Evolutionary conservation across 2,888 invertebrate genomes (phyloP).

Genomic region (Chymomyza amoena): DNA sequence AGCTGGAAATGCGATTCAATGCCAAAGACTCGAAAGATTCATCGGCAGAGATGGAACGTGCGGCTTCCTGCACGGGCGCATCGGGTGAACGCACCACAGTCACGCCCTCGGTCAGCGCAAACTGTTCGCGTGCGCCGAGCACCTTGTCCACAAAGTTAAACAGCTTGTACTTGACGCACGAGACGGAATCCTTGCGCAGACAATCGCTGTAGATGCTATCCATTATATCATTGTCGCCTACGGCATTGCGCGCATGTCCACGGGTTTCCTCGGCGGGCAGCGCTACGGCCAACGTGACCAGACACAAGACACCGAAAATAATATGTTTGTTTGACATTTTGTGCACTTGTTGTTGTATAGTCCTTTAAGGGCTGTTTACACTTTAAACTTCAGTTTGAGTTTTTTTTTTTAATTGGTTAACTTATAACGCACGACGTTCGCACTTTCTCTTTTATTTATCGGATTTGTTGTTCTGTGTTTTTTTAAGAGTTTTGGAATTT

Average conservation of each 20-base stretch:
- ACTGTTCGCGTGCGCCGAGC: conserved; percentile 88
- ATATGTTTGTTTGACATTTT: conserved; percentile 80
- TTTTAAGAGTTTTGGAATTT: conserved; percentile 23
- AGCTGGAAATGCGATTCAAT: conserved; percentile 85
- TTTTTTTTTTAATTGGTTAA: conserved; percentile 29
- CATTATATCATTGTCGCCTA: conserved; percentile 87
- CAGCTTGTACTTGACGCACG: conserved; percentile 92
- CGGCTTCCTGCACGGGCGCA: conserved; percentile 88
- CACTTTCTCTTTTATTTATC: conserved; percentile 61
- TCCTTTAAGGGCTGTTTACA: conserved; percentile 36
- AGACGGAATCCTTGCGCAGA: conserved; percentile 89
- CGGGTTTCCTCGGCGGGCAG: conserved; percentile 86
- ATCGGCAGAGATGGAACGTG: conserved; percentile 84
- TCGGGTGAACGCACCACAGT: conserved; percentile 88
- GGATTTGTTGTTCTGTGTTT: conserved; percentile 5
- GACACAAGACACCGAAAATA: conserved; percentile 80
- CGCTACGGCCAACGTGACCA: conserved; percentile 82
- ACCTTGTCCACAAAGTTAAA: conserved; percentile 92
- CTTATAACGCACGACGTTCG: conserved; percentile 50
- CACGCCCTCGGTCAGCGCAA: conserved; percentile 89
- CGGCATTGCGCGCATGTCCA: conserved; percentile 81
- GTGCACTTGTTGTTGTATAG: conserved; percentile 49
- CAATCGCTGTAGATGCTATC: conserved; percentile 88
- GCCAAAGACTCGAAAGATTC: conserved; percentile 84
- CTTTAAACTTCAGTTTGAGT: conserved; percentile 32